Percentiles rank a stretch among this genome's conserved stretches.
phyloP scores from a whole-genome alignment of 2,888 invertebrate species.

The Griposia aprilina region DNA sequence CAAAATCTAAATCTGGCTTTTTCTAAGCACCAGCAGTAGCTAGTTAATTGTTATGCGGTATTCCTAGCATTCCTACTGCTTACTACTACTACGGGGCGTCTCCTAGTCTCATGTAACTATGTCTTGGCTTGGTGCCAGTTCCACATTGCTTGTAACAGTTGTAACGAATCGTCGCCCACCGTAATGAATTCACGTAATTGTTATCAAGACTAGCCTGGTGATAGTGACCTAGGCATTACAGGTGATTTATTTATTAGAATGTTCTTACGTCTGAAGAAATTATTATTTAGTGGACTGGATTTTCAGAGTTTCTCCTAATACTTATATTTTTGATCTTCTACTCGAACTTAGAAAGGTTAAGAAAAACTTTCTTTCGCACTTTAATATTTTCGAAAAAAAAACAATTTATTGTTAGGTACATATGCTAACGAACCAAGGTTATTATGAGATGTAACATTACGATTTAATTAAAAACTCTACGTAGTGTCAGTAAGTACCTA shows the following conservation, averaged over 20 bases:
- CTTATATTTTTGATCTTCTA: not conserved
- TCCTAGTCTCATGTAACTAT: slow-evolving; percentile 47
- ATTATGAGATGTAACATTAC: no score
- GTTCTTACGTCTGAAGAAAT: not conserved
- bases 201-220: slow-evolving; percentile 49
- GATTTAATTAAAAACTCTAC: no score
- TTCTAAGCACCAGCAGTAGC: not conserved
- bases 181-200: slow-evolving; percentile 44
- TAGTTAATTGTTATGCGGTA: slow-evolving; percentile 38
- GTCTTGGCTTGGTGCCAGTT: slow-evolving; percentile 55
- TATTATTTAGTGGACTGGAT: not conserved
- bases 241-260: slow-evolving; percentile 1
- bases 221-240: slow-evolving; percentile 57
- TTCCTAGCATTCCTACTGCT: slow-evolving; percentile 41
- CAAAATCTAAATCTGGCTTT: slow-evolving; percentile 7
- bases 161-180: slow-evolving; percentile 36
- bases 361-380: no score
- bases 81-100: slow-evolving; percentile 57
- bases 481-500: no score
- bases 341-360: no score
- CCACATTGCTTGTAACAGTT: slow-evolving; percentile 22
- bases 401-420: no score
- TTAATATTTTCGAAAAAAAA: no score
- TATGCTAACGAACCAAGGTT: no score
- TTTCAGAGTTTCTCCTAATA: not conserved